A percentile compares a stretch with the other conserved stretches of the same genome.
Conservation (phyloP, 2,113 vertebrate genomes). For the Rhabdornis inornatus region DNA sequence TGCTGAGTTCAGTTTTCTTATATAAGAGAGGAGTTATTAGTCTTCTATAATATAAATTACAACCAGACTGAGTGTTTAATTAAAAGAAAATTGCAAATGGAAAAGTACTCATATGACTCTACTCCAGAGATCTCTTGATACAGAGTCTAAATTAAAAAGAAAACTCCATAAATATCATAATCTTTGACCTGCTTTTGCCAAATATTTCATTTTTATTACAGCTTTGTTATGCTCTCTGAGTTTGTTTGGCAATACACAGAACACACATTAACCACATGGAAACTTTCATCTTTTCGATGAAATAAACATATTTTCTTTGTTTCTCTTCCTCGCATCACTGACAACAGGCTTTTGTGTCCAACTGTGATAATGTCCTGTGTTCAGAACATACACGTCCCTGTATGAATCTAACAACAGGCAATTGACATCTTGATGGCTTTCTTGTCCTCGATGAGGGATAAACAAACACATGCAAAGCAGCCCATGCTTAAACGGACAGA, state of each 20-base stretch:
- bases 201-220: conserved; percentile 24
- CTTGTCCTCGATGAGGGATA: conserved; percentile 26
- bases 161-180: conserved; percentile 4
- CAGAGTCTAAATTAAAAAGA: neutral
- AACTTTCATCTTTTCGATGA: conserved; percentile 2
- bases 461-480: neutral
- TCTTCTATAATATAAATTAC: conserved; percentile 38
- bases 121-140: neutral
- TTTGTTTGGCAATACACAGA: conserved; percentile 9
- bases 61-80: neutral
- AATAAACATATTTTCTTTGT: conserved; percentile 36
- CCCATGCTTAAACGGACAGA: neutral
- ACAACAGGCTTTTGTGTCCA: conserved; percentile 39
- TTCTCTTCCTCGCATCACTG: conserved; percentile 32
- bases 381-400: neutral
- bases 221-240: neutral
- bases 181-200: conserved; percentile 1
- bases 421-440: conserved; percentile 15
- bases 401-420: conserved; percentile 48
- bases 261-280: conserved; percentile 2
- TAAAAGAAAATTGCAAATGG: neutral
- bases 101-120: neutral
- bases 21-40: conserved; percentile 16
- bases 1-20: conserved; percentile 20
- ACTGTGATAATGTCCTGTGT: conserved; percentile 56